A percentile compares a stretch with the other conserved stretches of the same genome.
These are phyloP conservation scores for Yponomeuta plumbellus DNA, from an alignment of 2,888 invertebrate species.

Conservation along the genomic window DNA sequence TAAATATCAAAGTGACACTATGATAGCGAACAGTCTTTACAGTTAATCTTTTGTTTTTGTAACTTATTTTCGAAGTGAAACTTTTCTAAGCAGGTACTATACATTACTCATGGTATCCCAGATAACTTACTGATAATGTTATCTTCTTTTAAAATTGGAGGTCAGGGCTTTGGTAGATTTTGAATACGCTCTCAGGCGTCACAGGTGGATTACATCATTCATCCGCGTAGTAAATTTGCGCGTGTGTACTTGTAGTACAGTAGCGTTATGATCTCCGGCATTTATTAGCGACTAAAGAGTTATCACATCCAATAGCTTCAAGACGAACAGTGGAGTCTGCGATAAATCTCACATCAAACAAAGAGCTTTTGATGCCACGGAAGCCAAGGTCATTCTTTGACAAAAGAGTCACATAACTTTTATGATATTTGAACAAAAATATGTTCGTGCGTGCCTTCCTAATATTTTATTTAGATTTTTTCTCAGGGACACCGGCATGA, in stretches of 20 bases:
- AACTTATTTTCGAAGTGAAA: too few relatives aligned
- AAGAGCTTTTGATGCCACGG: background rate
- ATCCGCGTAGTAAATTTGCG: background rate
- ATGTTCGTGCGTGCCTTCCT: background rate
- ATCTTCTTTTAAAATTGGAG: background rate
- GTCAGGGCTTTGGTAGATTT: background rate
- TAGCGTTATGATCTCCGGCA: background rate
- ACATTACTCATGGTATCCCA: too few relatives aligned
- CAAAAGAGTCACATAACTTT: background rate
- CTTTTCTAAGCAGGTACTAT: too few relatives aligned
- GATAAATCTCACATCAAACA: constrained; percentile 7
- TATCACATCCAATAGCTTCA: background rate
- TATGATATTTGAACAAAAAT: background rate
- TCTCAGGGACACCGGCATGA: too few relatives aligned
- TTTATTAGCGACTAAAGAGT: background rate
- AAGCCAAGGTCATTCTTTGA: background rate
- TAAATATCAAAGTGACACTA: too few relatives aligned
- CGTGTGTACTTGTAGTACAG: background rate
- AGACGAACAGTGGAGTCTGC: background rate
- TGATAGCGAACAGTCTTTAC: too few relatives aligned
- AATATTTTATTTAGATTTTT: background rate
- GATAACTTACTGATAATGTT: too few relatives aligned
- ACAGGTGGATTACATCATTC: background rate
- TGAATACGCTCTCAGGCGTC: background rate
- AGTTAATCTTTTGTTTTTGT: too few relatives aligned